Evolutionary conservation across 2,113 vertebrate genomes (phyloP), one percentile per base, ranked within the genome.

Genomic region (Gnathonemus longibarbis): DNA sequence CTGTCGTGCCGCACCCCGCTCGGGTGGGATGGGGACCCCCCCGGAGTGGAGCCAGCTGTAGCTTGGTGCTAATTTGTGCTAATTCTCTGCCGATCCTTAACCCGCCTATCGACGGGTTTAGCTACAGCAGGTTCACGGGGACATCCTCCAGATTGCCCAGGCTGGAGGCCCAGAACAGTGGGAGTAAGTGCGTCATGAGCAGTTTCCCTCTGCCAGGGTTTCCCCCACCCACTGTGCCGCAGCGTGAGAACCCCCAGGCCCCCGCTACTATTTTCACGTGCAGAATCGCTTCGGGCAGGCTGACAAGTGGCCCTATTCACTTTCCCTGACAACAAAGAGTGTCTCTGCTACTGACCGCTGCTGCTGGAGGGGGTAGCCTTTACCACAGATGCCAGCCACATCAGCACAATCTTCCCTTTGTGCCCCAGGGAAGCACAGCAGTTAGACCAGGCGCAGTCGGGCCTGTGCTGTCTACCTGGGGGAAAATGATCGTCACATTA

Each of bases 131-230:
- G 90, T 42, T 92, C 92, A 91, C 88, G 13, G 48, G 53, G 89
- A 88, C 80, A 91, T 91, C 52, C 90, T 90, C 74, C 70, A 88
- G 91, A 92, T 88, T 91, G 80, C 77, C 46, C n/a, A 42, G 49
- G 17, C 27, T 19, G n/a, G 2, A 39, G 74, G 66, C 39, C 24
- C 15, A 85, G 45, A 49, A 27, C 6, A 19, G 21, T 42, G 19
- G 46, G 58, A 21, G 62, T 90, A 89, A 84, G 89, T 91, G 90
- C 84, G 87, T 92, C 92, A 93, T 89, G 50, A 80, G 88, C 35
- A 74, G 52, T 9, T 46, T 48, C 62, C 53, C 83, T 84, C 62
- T 83, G 88, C 52, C 90, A 92, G 90, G 87, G 89, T 42, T 31
- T 91, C 53, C 89, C 89, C 74, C 77, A 88, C 84, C 52, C 53